Base-by-base conservation (phyloP, 1,140 invertebrate genomes). In the Drosophila grimshawi region DNA sequence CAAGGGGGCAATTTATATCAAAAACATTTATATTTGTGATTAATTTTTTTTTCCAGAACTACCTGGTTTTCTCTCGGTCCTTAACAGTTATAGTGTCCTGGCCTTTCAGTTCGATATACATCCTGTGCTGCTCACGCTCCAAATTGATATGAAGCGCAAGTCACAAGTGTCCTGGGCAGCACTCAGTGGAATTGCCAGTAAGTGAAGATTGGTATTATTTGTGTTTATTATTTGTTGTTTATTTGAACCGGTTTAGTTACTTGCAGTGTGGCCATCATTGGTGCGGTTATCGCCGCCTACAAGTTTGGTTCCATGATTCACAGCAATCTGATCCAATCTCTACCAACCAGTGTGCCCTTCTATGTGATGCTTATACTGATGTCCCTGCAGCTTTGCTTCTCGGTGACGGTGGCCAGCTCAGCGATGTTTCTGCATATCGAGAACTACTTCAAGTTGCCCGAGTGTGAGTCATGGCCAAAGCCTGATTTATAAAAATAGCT, bases 81-180 rank as follows among this genome's bases (percentile, higher is more conserved):
- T 95, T 0, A 94, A 93, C 55, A 86, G 90, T 37, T 92, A 52
- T 68, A 95, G 95, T 45, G 94, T 96, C 48, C 91, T 96, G 37
- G 94, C 95, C 7, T 96, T 96, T 81, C 95, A 96, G 93, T 97
- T 97, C 76, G 96, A 97, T 79, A 95, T 97, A 45, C 96, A 97
- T 93, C 96, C 96, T 3, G 95, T 95, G 72, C 92, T 97, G 55
- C 93, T 97, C 81, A 96, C 96, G 0, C 94, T 97, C 8, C 96
- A 96, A 92, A 95, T 97, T 46, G 96, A 97, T 81, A 97, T 97
- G 96, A 93, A 94, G 76, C 94, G 95, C 45, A 95, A 95, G 68
- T 90, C 93, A 1, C 94, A 95, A 68, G 94, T 97, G 11, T 93
- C 94, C 69, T 93, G 93, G 77, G 96, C 95, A 1, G 93, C 96